Evolutionary conservation across 2,797 vertebrate genomes (phyloP), one percentile per base, ranked within the genome.

Genomic region (Onychomys torridus): DNA sequence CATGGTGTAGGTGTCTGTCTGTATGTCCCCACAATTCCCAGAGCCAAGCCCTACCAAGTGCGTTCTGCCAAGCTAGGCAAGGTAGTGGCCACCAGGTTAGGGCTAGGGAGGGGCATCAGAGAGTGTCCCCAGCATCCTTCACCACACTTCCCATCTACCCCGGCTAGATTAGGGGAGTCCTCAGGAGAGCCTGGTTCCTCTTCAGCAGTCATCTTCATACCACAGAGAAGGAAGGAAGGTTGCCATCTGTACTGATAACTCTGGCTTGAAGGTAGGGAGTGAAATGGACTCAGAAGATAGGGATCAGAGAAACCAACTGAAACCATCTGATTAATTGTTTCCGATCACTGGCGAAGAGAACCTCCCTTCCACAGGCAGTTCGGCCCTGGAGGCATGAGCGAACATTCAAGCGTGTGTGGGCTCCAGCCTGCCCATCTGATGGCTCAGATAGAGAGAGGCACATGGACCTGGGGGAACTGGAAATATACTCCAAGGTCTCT

Each of bases 251-350:
- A 52, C 49, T 52, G 71, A 89, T 23, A 90, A 73, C 21, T 55
- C 95, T 77, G 79, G 73, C 90, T 55, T 13, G 37, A 79, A 94
- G 55, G 49, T 73, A 52, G 84, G 43, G 37, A 83, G 79, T 73
- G 55, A 79, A 83, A 67, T 82, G 27, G 27, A 79, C 10, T 78
- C 46, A 84, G 88, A 79, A 27, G 52, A 67, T 49, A 25, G 2
- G 12, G 61, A 63, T 84, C 91, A 93, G 93, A 95, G 81, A 91
- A 79, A 75, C 55, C 52, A 69, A 76, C 73, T 85, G 89, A 84
- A 96, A 97, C 90, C 46, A 40, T 37, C 40, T 49, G 84, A 94
- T 90, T 21, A 79, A 90, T 83, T 69, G 57, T 89, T 95, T 96
- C 82, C 84, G 76, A 10, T 84, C 43, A 34, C 0, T 32, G 57